Percentiles rank a stretch among this genome's conserved stretches.
These are phyloP conservation scores for Cygnus olor DNA, from an alignment of 2,797 vertebrate genomes.

Conservation along the genomic window DNA sequence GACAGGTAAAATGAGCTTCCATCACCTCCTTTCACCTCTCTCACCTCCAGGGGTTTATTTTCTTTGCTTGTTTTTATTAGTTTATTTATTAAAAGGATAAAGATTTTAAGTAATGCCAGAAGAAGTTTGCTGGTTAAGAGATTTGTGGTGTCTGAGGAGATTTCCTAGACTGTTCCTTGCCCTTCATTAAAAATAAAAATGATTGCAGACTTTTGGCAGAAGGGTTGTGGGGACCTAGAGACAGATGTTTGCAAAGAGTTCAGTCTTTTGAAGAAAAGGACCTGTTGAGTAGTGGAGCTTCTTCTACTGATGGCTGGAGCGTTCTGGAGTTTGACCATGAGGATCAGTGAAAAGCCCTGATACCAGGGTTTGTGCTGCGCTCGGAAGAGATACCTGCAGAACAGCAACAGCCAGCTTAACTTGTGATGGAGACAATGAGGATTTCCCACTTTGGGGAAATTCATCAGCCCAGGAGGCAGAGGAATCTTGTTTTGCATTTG, in stretches of 20 bases:
- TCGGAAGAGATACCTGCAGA: background rate
- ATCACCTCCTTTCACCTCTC: background rate
- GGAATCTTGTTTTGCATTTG: background rate
- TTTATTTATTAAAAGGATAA: background rate
- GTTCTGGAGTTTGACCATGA: background rate
- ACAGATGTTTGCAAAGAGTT: background rate
- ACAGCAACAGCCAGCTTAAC: background rate
- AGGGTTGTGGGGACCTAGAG: background rate
- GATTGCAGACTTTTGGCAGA: background rate
- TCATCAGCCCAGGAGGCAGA: background rate
- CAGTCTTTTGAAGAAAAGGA: background rate
- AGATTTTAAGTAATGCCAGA: background rate
- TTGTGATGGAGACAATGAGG: background rate
- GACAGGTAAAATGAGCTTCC: slow-evolving; percentile 1
- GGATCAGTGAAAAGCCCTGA: background rate
- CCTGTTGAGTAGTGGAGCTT: background rate
- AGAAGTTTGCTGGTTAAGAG: background rate
- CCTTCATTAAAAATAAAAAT: background rate
- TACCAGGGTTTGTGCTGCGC: background rate
- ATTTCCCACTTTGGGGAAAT: background rate
- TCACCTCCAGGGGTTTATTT: background rate
- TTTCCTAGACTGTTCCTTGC: background rate
- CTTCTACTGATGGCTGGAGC: background rate
- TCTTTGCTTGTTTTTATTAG: background rate
- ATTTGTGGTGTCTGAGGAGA: background rate